A percentile compares a stretch with the other conserved stretches of the same genome.
Evolutionary conservation across 2,113 vertebrate genomes (phyloP).

Genomic region (Tauraco erythrolophus): DNA sequence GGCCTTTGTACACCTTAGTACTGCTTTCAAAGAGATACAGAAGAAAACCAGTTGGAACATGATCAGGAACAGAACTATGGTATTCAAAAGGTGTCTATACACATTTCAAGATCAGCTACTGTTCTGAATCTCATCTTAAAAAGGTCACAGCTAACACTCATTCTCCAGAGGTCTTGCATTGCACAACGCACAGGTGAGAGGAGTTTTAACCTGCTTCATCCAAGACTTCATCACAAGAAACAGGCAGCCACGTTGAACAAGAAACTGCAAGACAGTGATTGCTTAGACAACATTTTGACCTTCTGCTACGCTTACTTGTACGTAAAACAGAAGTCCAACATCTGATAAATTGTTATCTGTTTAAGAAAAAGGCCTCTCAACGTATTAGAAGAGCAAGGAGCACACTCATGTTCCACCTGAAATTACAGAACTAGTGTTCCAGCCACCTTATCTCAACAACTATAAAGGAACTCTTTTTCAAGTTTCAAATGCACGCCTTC

Average conservation of each 20-base stretch:
- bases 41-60: not conserved
- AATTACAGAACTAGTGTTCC: not conserved
- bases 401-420: not conserved
- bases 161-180: not conserved
- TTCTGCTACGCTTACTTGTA: not conserved
- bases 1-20: not conserved
- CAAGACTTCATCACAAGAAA: not conserved
- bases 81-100: not conserved
- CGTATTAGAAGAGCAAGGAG: not conserved
- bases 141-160: not conserved
- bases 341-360: not conserved
- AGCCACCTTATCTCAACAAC: not conserved
- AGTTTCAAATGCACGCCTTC: not conserved
- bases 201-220: not conserved
- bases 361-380: not conserved
- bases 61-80: not conserved
- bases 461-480: not conserved
- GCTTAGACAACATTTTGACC: not conserved
- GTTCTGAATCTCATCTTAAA: not conserved
- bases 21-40: not conserved
- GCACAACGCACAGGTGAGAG: not conserved
- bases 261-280: not conserved
- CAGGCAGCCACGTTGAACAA: not conserved
- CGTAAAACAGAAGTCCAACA: not conserved
- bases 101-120: not conserved